Base-by-base conservation (phyloP, 2,888 invertebrate species). In the Phalangium opilio region DNA sequence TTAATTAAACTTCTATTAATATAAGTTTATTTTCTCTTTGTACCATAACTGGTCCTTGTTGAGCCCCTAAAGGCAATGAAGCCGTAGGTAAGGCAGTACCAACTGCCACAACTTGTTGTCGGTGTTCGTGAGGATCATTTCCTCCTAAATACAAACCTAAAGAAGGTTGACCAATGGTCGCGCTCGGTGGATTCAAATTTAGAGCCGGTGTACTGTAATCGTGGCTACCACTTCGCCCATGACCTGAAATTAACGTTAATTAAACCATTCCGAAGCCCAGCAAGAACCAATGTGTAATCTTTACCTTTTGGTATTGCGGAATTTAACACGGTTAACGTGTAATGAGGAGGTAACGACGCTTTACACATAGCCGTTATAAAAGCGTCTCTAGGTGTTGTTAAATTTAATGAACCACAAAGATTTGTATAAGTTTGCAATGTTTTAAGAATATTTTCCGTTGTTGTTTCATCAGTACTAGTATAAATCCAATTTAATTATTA, bases 81-180 rank as follows among this genome's bases (percentile, higher is more conserved):
- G 83, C 79, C 5, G 85, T 84, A 2, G 90, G 91, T 56, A 95
- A 70, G 18, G 93, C 87, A 1, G 93, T 91, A 19, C 96, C 96
- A 51, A 96, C 91, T 55, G 91, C 95, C 40, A 96, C 91, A 52
- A 96, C 90, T 70, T 96, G 95, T 62, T 87, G 90, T 21, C 84
- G 72, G 65, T 80, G 82, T 67, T 86, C 87, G 44, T 49, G 47
- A 20, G 77, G 76, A 55, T 83, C 81, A n/a, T 70, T 67, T 45
- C 67, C 63, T 32, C 56, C 52, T 21, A 57, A 47, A 48, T 58
- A 72, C 54, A 73, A 72, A 45, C 69, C 67, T 54, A 52, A 42
- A 11, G 52, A 49, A 19, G 46, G 44, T 38, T 52, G 52, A 38
- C 46, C 39, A 38, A 49, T 44, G 14, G 44, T 44, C 17, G 47